A percentile compares a stretch with the other conserved stretches of the same genome.
phyloP scores from a whole-genome alignment of 2,113 vertebrate genomes.

The Xenotilapia leptura region DNA sequence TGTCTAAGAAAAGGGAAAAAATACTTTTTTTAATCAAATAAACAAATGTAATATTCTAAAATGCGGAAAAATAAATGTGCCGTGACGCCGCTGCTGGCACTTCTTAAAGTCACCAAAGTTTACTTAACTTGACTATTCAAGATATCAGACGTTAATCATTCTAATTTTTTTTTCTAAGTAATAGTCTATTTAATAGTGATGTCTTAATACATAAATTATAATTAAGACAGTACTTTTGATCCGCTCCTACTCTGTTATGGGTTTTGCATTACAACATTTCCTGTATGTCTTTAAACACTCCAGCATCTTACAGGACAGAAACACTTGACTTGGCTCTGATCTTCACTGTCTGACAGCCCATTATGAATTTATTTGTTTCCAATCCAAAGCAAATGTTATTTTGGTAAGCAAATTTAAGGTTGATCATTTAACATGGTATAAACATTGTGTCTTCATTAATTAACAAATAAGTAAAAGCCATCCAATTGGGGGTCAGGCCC shows the following conservation, averaged over 20 bases:
- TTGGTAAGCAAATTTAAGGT: neutral
- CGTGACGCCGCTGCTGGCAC: neutral
- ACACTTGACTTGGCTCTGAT: neutral
- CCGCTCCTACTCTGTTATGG: neutral
- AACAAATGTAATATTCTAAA: neutral
- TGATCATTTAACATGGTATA: neutral
- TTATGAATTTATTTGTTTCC: neutral
- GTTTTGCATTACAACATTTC: neutral
- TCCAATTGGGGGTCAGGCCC: neutral
- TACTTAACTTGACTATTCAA: neutral
- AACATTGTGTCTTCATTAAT: neutral
- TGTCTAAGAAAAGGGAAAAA: neutral
- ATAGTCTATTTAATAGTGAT: neutral
- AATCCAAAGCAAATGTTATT: neutral
- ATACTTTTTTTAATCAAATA: neutral
- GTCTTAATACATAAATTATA: neutral
- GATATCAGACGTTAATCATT: neutral
- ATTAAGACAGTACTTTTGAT: neutral
- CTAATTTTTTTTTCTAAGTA: neutral
- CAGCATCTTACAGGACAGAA: neutral
- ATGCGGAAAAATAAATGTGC: neutral
- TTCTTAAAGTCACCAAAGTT: neutral
- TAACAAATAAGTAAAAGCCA: neutral
- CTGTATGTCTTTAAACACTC: neutral
- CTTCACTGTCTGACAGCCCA: neutral